phyloP scores from a whole-genome alignment of 2,797 vertebrate species.

The Tympanoctomys barrerae region DNA sequence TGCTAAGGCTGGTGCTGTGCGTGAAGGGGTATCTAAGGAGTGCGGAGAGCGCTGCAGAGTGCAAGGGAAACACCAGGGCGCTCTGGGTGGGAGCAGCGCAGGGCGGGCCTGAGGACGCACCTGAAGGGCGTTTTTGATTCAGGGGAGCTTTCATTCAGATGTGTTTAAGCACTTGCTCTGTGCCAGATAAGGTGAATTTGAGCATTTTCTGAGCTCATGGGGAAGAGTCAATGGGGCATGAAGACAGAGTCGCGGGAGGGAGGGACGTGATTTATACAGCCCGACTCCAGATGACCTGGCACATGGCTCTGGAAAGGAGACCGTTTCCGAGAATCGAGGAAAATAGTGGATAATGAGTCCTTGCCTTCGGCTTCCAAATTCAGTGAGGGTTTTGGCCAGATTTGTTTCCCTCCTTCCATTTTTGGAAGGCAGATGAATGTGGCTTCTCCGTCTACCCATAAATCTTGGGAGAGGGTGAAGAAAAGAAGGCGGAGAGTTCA shows the following conservation, averaged over 20 bases:
- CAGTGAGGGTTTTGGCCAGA: neutral
- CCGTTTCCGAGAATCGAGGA: neutral
- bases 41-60: neutral
- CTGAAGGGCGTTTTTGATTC: neutral
- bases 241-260: neutral
- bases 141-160: neutral
- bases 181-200: neutral
- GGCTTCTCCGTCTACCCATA: neutral
- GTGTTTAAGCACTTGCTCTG: conserved; percentile 2
- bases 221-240: neutral
- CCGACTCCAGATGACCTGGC: neutral
- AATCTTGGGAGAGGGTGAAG: neutral
- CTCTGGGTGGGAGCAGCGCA: accelerated
- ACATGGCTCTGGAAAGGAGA: neutral
- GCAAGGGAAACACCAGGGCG: accelerated
- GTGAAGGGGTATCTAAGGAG: no score
- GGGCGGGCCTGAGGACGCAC: no score
- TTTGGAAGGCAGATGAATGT: conserved; percentile 24
- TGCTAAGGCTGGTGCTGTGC: accelerated
- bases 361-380: conserved; percentile 1
- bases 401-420: neutral
- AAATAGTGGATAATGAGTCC: neutral
- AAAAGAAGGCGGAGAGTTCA: neutral
- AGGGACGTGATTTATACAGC: neutral
- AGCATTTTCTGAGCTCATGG: neutral